phyloP scores from a whole-genome alignment of 2,113 vertebrate genomes.

The Capreolus pygargus region DNA sequence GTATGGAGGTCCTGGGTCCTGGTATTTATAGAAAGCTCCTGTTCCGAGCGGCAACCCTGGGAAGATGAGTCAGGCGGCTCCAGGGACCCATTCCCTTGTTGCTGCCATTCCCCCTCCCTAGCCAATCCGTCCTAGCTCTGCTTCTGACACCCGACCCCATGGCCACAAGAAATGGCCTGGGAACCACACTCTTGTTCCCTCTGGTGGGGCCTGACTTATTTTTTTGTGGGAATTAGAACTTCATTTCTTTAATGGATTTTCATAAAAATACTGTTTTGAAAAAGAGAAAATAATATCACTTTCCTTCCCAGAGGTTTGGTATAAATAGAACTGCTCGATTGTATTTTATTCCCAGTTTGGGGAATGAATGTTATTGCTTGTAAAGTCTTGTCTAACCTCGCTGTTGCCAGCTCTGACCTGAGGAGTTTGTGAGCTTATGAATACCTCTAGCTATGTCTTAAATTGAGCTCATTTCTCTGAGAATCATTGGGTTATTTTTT shows the following conservation, averaged over 20 bases:
- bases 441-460: neutral
- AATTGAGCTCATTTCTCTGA: neutral
- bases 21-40: neutral
- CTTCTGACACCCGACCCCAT: neutral
- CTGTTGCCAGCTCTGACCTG: neutral
- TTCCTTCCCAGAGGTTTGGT: neutral
- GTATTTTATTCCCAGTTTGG: neutral
- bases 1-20: neutral
- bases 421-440: neutral
- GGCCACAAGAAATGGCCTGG: neutral
- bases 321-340: neutral
- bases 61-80: rapidly evolving
- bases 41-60: neutral
- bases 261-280: neutral
- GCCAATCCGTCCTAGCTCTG: neutral
- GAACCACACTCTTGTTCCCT: neutral
- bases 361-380: neutral
- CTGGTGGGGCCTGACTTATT: neutral
- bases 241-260: neutral
- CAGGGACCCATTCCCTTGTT: neutral
- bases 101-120: neutral
- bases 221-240: neutral
- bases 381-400: neutral
- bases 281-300: neutral
- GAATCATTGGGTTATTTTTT: neutral